These are phyloP conservation scores for Nerophis lumbriciformis DNA, from an alignment of 2,113 vertebrate species.

Conservation along the genomic window DNA sequence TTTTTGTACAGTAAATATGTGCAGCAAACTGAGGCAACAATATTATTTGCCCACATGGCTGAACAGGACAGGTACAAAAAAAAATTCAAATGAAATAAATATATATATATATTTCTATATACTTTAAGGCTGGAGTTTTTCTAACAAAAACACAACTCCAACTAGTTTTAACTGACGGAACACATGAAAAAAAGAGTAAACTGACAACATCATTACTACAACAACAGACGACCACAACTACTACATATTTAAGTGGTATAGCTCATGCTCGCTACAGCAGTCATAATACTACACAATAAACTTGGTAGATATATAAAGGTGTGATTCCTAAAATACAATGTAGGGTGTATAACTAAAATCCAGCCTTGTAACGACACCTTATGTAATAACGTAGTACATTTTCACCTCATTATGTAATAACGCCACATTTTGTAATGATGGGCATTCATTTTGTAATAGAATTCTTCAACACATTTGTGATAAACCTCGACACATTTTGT, in stretches of 20 bases:
- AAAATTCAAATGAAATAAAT: too few relatives aligned
- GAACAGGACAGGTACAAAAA: too few relatives aligned
- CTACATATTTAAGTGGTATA: not conserved
- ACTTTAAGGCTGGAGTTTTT: conserved; percentile 47
- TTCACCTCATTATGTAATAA: too few relatives aligned
- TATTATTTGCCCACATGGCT: too few relatives aligned
- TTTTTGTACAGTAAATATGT: too few relatives aligned
- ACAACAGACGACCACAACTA: not conserved
- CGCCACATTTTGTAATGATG: too few relatives aligned
- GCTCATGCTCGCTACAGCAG: conserved; percentile 2
- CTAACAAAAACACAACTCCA: not conserved
- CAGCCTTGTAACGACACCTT: not conserved
- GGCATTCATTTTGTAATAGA: too few relatives aligned
- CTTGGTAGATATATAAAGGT: conserved; percentile 36
- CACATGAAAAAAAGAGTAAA: conserved; percentile 16
- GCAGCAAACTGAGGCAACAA: too few relatives aligned
- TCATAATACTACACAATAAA: conserved; percentile 22
- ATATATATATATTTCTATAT: not conserved
- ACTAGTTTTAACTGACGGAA: conserved; percentile 2
- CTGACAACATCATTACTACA: conserved; percentile 15
- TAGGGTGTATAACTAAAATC: conserved; percentile 14
- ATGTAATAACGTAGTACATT: too few relatives aligned
- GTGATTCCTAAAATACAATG: conserved; percentile 1
- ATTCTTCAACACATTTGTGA: too few relatives aligned
- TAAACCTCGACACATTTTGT: too few relatives aligned